Evolutionary conservation across 2,113 vertebrate genomes (phyloP), one percentile per base, ranked within the genome.

Genomic region (Pelecanoides urinatrix): DNA sequence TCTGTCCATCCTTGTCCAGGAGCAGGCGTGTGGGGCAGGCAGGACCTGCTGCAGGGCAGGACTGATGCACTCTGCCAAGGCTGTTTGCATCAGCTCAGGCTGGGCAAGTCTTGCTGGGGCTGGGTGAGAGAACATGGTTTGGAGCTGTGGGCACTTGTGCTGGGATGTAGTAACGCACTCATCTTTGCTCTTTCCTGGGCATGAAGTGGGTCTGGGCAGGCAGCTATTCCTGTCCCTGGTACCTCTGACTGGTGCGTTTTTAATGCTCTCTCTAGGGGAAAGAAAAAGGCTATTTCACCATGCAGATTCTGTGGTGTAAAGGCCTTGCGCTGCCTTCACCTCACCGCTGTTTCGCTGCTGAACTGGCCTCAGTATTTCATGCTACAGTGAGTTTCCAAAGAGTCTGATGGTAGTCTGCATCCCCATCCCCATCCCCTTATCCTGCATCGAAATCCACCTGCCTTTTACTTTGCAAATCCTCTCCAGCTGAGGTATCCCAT

Each of bases 21-120:
- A 67, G 30, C 30, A 36, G 25, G 16, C 0, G 0, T 56, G 42
- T 2, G 4, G 36, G 38, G 11, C 1, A 3, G 36, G 49, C 56
- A 72, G 73, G 47, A 87, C 15, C 10, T 79, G 36, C 62, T 84
- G 36, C 40, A 82, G 40, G 30, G 26, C 26, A 90, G 63, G 32
- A 36, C 36, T 55, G 14, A 32, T n/a, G 58, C 20, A 16, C 14
- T 49, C 38, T 95, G 61, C 10, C n/a, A n/a, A 2, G 7, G 18
- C 58, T 71, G 45, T 73, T 79, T 77, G n/a, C 65, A 76, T 62
- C 85, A 76, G 3, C 14, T 21, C 27, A 44, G 29, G 7, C 47
- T 83, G 50, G 6, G 23, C 17, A 75, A 47, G 11, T 85, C 65
- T 78, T 75, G 50, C 36, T 80, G 56, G 15, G 13, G 27, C 23